Percentiles rank a stretch among this genome's conserved stretches.
Evolutionary conservation across 2,888 invertebrate genomes (phyloP).

Genomic region (Ormyrus rosae): DNA sequence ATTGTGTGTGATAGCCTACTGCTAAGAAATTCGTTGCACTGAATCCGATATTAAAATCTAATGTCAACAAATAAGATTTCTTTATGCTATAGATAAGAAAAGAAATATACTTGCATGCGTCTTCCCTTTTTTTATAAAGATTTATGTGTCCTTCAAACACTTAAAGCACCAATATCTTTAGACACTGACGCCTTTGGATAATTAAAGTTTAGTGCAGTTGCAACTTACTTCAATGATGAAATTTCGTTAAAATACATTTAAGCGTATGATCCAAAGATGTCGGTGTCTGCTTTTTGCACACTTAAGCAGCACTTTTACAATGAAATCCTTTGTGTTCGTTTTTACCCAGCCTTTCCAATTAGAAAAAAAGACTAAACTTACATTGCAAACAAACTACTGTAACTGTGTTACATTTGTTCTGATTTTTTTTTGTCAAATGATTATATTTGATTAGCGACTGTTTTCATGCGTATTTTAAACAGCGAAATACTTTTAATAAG

Average conservation of each 20-base stretch:
- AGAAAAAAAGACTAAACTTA: constrained; percentile 39
- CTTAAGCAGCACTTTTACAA: constrained; percentile 31
- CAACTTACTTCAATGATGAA: too few species aligned
- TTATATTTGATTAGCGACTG: constrained; percentile 24
- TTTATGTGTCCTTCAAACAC: constrained; percentile 2
- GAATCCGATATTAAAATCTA: constrained; percentile 32
- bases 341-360: constrained; percentile 39
- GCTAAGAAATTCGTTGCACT: constrained; percentile 33
- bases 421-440: constrained; percentile 19
- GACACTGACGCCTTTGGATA: constrained; percentile 27
- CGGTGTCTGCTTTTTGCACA: constrained; percentile 45
- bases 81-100: constrained; percentile 26
- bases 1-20: constrained; percentile 39
- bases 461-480: constrained; percentile 39
- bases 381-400: constrained; percentile 43
- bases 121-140: constrained; percentile 42
- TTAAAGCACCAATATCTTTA: constrained; percentile 14
- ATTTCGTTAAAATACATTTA: background rate
- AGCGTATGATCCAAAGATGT: constrained; percentile 11
- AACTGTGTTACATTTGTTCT: constrained; percentile 35
- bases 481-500: constrained; percentile 53
- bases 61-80: constrained; percentile 19
- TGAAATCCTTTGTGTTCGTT: constrained; percentile 33
- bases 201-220: constrained; percentile 10
- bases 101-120: constrained; percentile 42